A percentile compares a stretch with the other conserved stretches of the same genome.
These are phyloP conservation scores for Drosophila engyochracea DNA, from an alignment of 2,888 invertebrate genomes.

Conservation along the genomic window DNA sequence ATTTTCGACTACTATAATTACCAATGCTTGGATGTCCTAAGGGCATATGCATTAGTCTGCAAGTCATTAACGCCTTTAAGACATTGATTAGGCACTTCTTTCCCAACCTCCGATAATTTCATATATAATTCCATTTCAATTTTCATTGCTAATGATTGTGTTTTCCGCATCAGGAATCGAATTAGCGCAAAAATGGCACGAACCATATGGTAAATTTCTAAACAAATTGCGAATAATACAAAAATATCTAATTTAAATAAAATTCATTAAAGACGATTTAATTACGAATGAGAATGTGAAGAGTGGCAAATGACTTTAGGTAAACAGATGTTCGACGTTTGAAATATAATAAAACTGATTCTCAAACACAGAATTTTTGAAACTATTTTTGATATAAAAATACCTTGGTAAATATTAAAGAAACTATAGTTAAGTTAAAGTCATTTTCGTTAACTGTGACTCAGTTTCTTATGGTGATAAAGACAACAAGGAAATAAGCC, in stretches of 20 bases:
- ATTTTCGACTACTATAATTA: conserved; percentile 11
- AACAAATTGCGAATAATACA: conserved; percentile 29
- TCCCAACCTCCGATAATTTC: conserved; percentile 5
- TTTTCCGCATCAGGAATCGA: conserved; percentile 7
- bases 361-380: no score
- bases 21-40: conserved; percentile 25
- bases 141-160: conserved; percentile 1
- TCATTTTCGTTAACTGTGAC: conserved; percentile 28
- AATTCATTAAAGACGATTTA: conserved; percentile 23
- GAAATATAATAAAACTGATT: background rate
- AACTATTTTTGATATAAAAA: background rate
- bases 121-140: conserved; percentile 1
- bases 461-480: conserved; percentile 20
- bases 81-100: conserved; percentile 56
- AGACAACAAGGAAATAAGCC: conserved; percentile 16
- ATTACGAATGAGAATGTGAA: conserved; percentile 4
- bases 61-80: conserved; percentile 61
- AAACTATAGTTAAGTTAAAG: background rate
- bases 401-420: background rate
- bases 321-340: conserved; percentile 10
- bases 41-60: conserved; percentile 64
- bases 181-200: conserved; percentile 5
- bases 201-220: conserved; percentile 25
- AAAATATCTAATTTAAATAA: conserved; percentile 5
- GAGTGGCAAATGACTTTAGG: background rate